Conservation (phyloP, 2,113 vertebrate genomes). For the Brachyistius frenatus region DNA sequence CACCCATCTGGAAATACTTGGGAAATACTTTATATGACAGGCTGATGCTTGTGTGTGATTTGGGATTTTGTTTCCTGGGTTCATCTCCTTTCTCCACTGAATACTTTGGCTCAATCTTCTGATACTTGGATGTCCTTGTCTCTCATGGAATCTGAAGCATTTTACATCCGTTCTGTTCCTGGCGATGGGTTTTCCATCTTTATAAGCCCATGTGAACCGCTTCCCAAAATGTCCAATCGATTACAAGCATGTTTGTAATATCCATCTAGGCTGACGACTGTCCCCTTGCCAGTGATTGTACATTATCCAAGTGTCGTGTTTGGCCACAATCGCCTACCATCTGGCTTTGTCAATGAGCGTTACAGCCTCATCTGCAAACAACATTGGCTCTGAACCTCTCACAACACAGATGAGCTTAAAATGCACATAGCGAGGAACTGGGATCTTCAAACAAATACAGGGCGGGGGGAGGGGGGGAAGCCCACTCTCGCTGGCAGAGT, state of each 20-base stretch:
- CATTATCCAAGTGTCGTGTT: constrained; percentile 83
- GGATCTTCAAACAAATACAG: constrained; percentile 74
- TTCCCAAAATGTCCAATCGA: constrained; percentile 82
- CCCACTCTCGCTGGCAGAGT: constrained; percentile 53
- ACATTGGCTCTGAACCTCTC: constrained; percentile 76
- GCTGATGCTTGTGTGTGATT: constrained; percentile 53
- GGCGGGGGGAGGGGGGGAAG: constrained; percentile 18
- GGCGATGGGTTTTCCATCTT: constrained; percentile 68
- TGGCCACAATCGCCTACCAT: constrained; percentile 85
- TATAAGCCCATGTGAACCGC: constrained; percentile 75
- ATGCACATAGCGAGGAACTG: constrained; percentile 60
- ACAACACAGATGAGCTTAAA: constrained; percentile 77
- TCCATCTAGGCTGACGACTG: constrained; percentile 79
- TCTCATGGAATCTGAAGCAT: constrained; percentile 72
- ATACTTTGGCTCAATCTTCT: constrained; percentile 52
- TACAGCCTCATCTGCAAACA: constrained; percentile 84
- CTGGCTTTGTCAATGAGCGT: constrained; percentile 82
- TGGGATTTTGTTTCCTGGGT: constrained; percentile 39
- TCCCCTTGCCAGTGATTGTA: constrained; percentile 81
- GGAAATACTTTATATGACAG: constrained; percentile 39
- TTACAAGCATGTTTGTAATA: constrained; percentile 84
- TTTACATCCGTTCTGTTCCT: constrained; percentile 72
- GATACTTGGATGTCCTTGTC: constrained; percentile 63
- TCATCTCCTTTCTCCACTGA: constrained; percentile 40
- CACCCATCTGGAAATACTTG: constrained; percentile 53